Conservation (phyloP, 2,888 invertebrate species). For the Caenorhabditis panamensis region DNA sequence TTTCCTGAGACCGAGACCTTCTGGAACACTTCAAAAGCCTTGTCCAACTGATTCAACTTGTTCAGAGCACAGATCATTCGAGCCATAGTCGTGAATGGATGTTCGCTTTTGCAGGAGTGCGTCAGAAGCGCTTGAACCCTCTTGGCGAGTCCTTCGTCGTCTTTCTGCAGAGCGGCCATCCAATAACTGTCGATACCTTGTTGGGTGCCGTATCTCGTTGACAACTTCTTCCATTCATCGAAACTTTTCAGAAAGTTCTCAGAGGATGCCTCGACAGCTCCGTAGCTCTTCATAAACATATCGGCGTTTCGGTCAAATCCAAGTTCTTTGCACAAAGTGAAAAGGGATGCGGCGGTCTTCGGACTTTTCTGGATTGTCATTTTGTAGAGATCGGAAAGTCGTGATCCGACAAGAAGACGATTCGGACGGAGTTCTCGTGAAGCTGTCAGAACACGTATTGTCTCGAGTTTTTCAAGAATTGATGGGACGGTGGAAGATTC, state of each 20-base stretch:
- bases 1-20: conserved; percentile 53
- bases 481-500: background rate
- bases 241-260: conserved; percentile 41
- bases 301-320: conserved; percentile 46
- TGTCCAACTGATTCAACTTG: conserved; percentile 27
- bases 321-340: conserved; percentile 22
- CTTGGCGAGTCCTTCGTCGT: conserved; percentile 23
- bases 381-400: conserved; percentile 15
- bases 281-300: conserved; percentile 39
- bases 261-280: background rate
- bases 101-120: conserved; percentile 52
- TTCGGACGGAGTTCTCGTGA: conserved; percentile 33
- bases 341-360: background rate
- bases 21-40: conserved; percentile 47
- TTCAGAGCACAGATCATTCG: conserved; percentile 50
- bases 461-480: conserved; percentile 14
- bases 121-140: conserved; percentile 28
- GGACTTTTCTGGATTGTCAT: conserved; percentile 27
- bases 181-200: conserved; percentile 54
- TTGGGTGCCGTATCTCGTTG: conserved; percentile 45
- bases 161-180: conserved; percentile 24
- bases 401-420: conserved; percentile 6
- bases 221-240: conserved; percentile 46
- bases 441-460: background rate
- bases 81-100: conserved; percentile 62